A percentile compares a stretch with the other conserved stretches of the same genome.
These are phyloP conservation scores for Centruroides vittatus DNA, from an alignment of 1,140 invertebrate species.

Conservation along the genomic window DNA sequence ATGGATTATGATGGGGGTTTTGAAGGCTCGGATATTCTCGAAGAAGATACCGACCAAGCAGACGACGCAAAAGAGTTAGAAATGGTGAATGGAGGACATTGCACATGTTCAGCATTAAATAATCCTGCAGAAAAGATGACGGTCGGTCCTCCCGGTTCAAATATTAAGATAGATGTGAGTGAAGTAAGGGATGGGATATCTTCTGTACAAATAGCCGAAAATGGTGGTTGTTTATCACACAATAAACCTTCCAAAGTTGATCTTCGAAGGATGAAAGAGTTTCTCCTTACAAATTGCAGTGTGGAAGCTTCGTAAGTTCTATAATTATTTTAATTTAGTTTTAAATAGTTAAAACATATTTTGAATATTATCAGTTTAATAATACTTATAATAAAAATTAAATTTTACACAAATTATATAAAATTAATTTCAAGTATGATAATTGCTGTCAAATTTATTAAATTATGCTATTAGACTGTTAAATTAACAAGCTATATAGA, in stretches of 20 bases:
- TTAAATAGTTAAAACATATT: too few species aligned
- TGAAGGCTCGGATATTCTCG: conserved; percentile 9
- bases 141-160: conserved; percentile 15
- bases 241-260: conserved; percentile 24
- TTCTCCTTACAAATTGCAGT: conserved; percentile 32
- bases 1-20: conserved; percentile 22
- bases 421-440: too few species aligned
- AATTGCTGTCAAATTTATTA: too few species aligned
- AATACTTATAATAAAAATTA: too few species aligned
- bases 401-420: too few species aligned
- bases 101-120: too few species aligned
- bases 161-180: conserved; percentile 17
- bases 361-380: too few species aligned
- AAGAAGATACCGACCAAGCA: background rate
- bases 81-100: conserved; percentile 12
- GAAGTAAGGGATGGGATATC: conserved; percentile 33
- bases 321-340: too few species aligned
- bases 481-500: too few species aligned
- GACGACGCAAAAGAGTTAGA: conserved; percentile 13
- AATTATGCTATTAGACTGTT: too few species aligned
- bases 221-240: conserved; percentile 19
- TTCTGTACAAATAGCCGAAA: conserved; percentile 31
- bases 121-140: conserved; percentile 1
- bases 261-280: conserved; percentile 33
- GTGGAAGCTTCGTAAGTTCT: conserved; percentile 38